These are phyloP conservation scores for Cetonia aurata DNA, from an alignment of 2,888 invertebrate species.

Conservation along the genomic window DNA sequence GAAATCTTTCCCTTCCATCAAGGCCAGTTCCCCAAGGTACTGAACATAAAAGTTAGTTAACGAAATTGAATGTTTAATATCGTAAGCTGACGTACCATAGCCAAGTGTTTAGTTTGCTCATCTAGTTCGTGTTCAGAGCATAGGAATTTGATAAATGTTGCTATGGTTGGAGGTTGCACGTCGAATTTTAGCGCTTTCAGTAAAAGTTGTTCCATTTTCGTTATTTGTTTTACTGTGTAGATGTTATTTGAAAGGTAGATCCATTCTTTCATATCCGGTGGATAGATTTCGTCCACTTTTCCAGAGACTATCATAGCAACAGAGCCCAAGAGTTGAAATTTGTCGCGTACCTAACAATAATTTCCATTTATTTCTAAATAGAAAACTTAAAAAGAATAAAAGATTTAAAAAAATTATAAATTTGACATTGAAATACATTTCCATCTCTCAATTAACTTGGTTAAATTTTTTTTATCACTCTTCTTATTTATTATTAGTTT, in stretches of 20 bases:
- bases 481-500: too few species aligned
- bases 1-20: conserved; percentile 62
- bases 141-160: conserved; percentile 59
- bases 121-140: conserved; percentile 57
- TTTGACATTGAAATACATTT: too few species aligned
- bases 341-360: conserved; percentile 56
- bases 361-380: not conserved
- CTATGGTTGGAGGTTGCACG: conserved; percentile 61
- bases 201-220: conserved; percentile 63
- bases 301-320: conserved; percentile 63
- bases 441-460: too few species aligned
- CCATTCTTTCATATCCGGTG: conserved; percentile 62
- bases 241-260: conserved; percentile 60
- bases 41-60: conserved; percentile 41
- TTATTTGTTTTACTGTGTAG: conserved; percentile 59
- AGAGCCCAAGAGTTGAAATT: conserved; percentile 64
- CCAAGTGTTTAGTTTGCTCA: conserved; percentile 56
- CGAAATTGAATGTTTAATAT: too few species aligned
- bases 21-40: conserved; percentile 62
- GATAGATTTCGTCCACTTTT: conserved; percentile 64
- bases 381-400: not conserved
- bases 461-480: too few species aligned
- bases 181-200: conserved; percentile 61
- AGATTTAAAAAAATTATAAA: too few species aligned
- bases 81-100: conserved; percentile 56